Percentiles rank a stretch among this genome's conserved stretches.
phyloP scores from a whole-genome alignment of 92 coral and sea anemone genomes.

The Epizoanthus illoricatus region DNA sequence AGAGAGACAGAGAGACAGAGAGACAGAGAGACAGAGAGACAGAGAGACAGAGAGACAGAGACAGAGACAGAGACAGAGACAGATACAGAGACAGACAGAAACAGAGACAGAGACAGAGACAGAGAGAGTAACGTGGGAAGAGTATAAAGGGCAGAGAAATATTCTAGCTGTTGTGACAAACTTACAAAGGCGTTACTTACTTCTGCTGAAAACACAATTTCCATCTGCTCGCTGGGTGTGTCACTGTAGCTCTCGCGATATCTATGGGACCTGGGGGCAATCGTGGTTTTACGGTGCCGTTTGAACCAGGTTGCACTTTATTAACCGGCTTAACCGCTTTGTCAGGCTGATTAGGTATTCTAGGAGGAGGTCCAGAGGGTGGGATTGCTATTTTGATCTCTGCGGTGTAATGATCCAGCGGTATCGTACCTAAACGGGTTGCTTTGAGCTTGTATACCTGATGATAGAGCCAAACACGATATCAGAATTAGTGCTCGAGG shows the following conservation, averaged over 20 bases:
- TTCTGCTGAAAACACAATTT: constrained; percentile 16
- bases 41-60: too few relatives aligned
- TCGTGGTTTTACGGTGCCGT: not conserved
- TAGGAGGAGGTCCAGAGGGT: constrained; percentile 3
- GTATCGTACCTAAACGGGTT: constrained; percentile 20
- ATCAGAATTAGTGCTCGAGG: not conserved
- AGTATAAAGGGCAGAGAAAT: too few relatives aligned
- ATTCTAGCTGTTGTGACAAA: not conserved
- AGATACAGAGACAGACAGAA: too few relatives aligned
- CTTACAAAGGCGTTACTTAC: not conserved
- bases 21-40: too few relatives aligned
- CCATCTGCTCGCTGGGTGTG: constrained; percentile 17
- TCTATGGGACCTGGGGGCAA: not conserved
- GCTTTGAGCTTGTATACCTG: constrained; percentile 13
- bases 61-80: too few relatives aligned
- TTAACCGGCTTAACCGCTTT: not conserved
- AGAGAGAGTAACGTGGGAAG: too few relatives aligned
- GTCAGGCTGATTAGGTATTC: not conserved
- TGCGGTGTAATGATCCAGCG: constrained; percentile 22
- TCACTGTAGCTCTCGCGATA: not conserved
- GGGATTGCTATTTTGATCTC: constrained; percentile 3
- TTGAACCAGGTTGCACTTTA: not conserved
- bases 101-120: too few relatives aligned
- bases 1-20: too few relatives aligned
- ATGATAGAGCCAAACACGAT: not conserved